Conservation (phyloP, 2,888 invertebrate species). For the Rotaria macrura region DNA sequence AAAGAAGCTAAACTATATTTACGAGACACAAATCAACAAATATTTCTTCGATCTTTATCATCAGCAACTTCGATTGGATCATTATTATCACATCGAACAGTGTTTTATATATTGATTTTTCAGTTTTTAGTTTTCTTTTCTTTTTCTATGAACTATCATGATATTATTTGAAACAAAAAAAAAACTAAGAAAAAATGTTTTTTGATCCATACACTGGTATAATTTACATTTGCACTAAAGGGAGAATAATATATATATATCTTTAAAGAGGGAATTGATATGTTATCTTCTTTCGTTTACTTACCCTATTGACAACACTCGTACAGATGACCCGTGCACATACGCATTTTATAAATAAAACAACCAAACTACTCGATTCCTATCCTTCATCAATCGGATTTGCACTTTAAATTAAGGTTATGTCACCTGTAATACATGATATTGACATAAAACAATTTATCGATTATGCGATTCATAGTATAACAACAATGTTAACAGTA, state of each 20-base stretch:
- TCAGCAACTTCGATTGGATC: neutral
- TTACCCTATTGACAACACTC: neutral
- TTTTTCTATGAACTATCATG: neutral
- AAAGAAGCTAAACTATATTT: slow-evolving; percentile 12
- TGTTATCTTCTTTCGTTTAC: neutral
- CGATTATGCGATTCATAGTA: slow-evolving; percentile 97
- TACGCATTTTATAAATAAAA: neutral
- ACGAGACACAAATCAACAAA: neutral
- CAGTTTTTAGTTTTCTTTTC: neutral
- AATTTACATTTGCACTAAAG: neutral
- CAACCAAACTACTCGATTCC: neutral
- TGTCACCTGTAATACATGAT: slow-evolving; percentile 92
- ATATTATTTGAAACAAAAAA: neutral
- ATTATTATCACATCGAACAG: neutral
- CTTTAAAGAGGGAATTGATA: neutral
- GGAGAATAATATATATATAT: neutral
- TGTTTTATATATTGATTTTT: neutral
- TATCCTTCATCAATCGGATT: neutral
- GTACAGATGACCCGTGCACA: neutral
- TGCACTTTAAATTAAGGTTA: slow-evolving; percentile 74
- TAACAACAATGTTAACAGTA: slow-evolving; percentile 98
- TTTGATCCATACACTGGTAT: neutral
- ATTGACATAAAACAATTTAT: slow-evolving; percentile 96
- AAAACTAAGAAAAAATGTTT: neutral
- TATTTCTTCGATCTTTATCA: neutral